Percentiles rank a stretch among this genome's conserved stretches.
These are phyloP conservation scores for Epinotia nisella DNA, from an alignment of 2,888 invertebrate species.

Conservation along the genomic window DNA sequence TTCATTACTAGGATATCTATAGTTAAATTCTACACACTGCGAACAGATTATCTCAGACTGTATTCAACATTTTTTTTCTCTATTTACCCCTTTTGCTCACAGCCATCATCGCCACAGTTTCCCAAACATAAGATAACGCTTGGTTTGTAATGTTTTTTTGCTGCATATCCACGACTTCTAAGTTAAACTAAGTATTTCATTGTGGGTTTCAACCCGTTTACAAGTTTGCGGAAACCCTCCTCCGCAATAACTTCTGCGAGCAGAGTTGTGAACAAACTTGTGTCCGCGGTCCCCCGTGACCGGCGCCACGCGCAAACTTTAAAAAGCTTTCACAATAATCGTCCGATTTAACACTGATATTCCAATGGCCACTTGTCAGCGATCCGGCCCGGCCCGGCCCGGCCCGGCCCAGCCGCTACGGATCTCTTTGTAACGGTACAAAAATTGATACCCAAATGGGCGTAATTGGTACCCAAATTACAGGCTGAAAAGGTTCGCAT, in stretches of 20 bases:
- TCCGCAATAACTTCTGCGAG: background rate
- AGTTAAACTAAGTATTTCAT: background rate
- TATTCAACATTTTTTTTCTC: no score
- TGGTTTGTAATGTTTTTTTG: no score
- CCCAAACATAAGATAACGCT: no score
- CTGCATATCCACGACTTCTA: background rate
- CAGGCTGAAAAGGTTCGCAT: conserved; percentile 19
- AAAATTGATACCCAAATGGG: conserved; percentile 23
- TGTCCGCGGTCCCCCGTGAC: background rate
- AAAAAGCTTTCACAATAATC: conserved; percentile 34
- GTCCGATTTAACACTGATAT: conserved; percentile 26
- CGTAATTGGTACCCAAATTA: conserved; percentile 25
- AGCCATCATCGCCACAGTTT: no score
- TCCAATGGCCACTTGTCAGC: conserved; percentile 20
- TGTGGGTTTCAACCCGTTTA: background rate
- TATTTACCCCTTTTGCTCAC: no score
- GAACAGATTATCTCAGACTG: no score
- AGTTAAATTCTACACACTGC: no score
- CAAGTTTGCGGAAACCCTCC: background rate
- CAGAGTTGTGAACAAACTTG: background rate
- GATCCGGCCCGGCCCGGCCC: conserved; percentile 4
- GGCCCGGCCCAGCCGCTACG: background rate
- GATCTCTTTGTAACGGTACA: conserved; percentile 13
- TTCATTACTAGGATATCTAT: no score
- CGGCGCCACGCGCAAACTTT: background rate